A percentile compares a stretch with the other conserved stretches of the same genome.
Conservation (phyloP, 23 tunicate genomes). For the Corella eumyota region DNA sequence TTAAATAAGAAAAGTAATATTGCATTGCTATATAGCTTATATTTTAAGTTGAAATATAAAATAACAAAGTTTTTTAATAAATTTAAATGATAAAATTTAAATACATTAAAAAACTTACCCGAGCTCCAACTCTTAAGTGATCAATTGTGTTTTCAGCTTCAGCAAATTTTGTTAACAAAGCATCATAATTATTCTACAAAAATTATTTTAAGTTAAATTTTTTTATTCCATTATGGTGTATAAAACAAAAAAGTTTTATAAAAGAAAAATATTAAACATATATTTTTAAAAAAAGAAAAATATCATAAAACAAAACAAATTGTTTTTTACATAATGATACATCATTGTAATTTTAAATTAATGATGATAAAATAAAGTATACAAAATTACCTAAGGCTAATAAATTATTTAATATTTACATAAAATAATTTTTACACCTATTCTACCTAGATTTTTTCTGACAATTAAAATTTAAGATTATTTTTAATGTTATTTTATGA, state of each 20-base stretch:
- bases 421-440: too few relatives aligned
- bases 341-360: too few relatives aligned
- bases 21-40: background rate
- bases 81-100: background rate
- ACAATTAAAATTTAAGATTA: too few relatives aligned
- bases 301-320: too few relatives aligned
- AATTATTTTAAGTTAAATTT: too few relatives aligned
- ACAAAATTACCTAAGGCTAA: too few relatives aligned
- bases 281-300: background rate
- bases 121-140: slow-evolving; percentile 76
- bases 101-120: slow-evolving; percentile 16
- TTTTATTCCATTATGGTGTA: too few relatives aligned
- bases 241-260: background rate
- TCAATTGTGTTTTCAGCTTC: slow-evolving; percentile 89
- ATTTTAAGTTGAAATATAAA: background rate
- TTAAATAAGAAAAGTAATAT: background rate
- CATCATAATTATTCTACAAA: slow-evolving; percentile 60
- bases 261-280: background rate
- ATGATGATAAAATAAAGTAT: too few relatives aligned
- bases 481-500: too few relatives aligned
- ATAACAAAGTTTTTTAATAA: background rate
- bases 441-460: too few relatives aligned
- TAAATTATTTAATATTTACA: too few relatives aligned
- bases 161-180: slow-evolving; percentile 60
- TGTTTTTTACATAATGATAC: too few relatives aligned